These are phyloP conservation scores for Heterohyrax brucei DNA, from an alignment of 2,797 vertebrate genomes.

Conservation along the genomic window DNA sequence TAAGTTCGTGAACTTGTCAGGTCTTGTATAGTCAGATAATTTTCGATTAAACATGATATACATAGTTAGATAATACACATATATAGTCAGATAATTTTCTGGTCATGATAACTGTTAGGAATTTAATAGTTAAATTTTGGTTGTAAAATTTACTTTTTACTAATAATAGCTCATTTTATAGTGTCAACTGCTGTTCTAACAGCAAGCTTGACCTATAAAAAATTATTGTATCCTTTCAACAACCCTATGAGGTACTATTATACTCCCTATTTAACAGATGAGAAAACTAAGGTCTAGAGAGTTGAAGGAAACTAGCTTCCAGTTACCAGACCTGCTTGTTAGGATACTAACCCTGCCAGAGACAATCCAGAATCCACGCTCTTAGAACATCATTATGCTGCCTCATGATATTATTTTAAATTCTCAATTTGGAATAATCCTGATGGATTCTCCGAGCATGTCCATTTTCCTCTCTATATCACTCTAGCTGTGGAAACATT, in stretches of 20 bases:
- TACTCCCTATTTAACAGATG: background rate
- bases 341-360: background rate
- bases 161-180: background rate
- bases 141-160: background rate
- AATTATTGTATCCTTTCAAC: background rate
- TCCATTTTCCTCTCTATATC: constrained; percentile 53
- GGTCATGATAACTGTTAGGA: background rate
- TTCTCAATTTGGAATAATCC: constrained; percentile 29
- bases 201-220: background rate
- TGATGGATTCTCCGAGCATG: constrained; percentile 8
- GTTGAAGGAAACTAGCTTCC: background rate
- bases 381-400: background rate
- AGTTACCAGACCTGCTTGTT: background rate
- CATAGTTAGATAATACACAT: background rate
- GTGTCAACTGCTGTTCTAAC: background rate
- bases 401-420: constrained; percentile 18
- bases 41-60: too few species aligned
- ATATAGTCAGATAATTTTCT: background rate
- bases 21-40: too few species aligned
- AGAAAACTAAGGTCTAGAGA: background rate
- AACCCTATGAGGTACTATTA: background rate
- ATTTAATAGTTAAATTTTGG: background rate
- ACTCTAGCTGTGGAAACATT: constrained; percentile 74
- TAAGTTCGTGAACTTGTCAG: too few species aligned
- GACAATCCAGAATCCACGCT: background rate